Base-by-base conservation (phyloP, 2,113 vertebrate species). In the Bubo bubo region DNA sequence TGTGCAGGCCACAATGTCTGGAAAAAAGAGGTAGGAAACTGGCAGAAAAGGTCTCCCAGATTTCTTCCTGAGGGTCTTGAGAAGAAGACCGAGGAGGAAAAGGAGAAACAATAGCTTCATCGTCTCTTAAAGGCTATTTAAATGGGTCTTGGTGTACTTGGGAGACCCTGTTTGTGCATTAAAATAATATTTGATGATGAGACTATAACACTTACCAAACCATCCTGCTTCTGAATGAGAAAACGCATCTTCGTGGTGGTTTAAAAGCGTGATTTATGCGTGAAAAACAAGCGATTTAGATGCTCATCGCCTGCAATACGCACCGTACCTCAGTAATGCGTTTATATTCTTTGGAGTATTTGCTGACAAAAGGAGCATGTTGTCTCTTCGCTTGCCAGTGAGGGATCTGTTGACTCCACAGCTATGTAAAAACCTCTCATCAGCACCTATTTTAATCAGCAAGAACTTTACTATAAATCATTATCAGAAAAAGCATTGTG, bases 351-450 rank as follows among this genome's bases (percentile, higher is more conserved):
- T 95, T 93, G 93, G 97, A 94, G 96, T 98, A 97, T 98, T 97
- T 98, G 96, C 97, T 98, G 98, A 97, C 97, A 97, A 98, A 95
- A 98, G 93, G 95, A 96, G 94, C 96, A 50, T 90, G 88, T 97
- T 98, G 96, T 94, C 95, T 97, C 95, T 88, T 96, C 34, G 0
- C 72, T 89, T 89, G 70, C 79, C 58, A 50, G 93, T 32, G 84
- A 92, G 72, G 87, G 94, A 90, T 98, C 90, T 95, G 87, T 96
- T 96, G 91, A 90, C 90, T 94, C 88, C 82, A 94, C 83, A 95
- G 94, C 93, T 88, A 72, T 90, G 71, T 43, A 71, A 96, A 97
- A 96, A 45, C 74, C 86, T 93, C 87, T 97, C 88, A 97, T 97
- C 96, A 96, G 93, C 92, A 96, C 77, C 88, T 97, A 74, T 93